A percentile compares a stretch with the other conserved stretches of the same genome.
phyloP scores from a whole-genome alignment of 2,113 vertebrate genomes.

The Hippocampus abdominalis region DNA sequence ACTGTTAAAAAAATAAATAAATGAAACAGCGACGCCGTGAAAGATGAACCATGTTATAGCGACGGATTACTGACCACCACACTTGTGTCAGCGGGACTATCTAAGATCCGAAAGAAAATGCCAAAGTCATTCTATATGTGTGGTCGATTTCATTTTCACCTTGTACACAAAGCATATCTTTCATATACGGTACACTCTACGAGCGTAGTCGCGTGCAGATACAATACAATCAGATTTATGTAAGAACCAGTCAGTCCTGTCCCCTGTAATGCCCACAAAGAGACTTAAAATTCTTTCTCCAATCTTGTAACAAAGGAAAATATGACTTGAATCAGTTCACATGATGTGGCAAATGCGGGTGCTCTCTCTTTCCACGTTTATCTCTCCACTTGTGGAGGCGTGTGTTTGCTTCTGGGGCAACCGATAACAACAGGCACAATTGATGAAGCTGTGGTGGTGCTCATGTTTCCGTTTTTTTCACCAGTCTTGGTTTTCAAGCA shows the following conservation, averaged over 20 bases:
- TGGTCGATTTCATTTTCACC: too few species aligned
- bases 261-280: neutral
- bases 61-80: too few species aligned
- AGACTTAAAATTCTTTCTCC: neutral
- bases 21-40: too few species aligned
- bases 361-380: neutral
- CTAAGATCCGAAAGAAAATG: neutral
- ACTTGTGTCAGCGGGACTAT: too few species aligned
- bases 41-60: too few species aligned
- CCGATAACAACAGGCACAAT: slow-evolving; percentile 33
- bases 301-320: neutral
- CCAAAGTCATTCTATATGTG: too few species aligned
- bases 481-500: slow-evolving; percentile 38
- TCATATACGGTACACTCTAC: neutral
- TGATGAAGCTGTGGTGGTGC: slow-evolving; percentile 21
- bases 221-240: neutral
- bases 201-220: neutral
- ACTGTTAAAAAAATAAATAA: too few species aligned
- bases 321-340: neutral
- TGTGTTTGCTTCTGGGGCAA: slow-evolving; percentile 8
- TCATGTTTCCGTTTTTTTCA: slow-evolving; percentile 35
- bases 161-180: too few species aligned
- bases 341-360: neutral
- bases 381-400: slow-evolving; percentile 1
- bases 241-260: slow-evolving; percentile 4